phyloP scores from a whole-genome alignment of 2,888 invertebrate genomes.

The Ischnura elegans region DNA sequence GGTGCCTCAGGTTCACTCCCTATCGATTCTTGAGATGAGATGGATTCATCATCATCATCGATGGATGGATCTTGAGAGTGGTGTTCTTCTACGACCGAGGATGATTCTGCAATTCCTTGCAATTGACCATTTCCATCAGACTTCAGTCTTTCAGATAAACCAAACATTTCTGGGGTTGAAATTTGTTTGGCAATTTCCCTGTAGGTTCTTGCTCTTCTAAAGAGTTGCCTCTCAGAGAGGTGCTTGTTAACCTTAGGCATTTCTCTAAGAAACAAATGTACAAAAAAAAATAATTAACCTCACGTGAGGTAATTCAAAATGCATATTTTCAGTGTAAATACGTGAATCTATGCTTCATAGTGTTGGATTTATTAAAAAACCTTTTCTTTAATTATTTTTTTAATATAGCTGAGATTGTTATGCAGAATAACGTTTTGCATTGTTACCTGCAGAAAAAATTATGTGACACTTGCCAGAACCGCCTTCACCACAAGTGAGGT shows the following conservation, averaged over 20 bases:
- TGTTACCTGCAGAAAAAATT: no score
- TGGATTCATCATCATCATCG: background rate
- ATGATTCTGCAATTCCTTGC: background rate
- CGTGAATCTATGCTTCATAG: no score
- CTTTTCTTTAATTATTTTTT: no score
- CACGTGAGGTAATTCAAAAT: no score
- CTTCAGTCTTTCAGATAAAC: background rate
- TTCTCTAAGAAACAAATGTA: background rate
- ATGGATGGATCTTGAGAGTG: background rate
- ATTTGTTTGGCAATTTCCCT: background rate
- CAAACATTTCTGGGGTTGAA: background rate
- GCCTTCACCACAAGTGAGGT: no score
- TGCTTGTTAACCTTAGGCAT: background rate
- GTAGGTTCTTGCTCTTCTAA: background rate
- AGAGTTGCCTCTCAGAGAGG: background rate
- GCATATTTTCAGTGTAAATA: no score
- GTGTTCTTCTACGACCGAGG: background rate
- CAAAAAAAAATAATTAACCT: no score
- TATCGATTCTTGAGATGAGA: background rate
- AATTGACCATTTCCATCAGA: background rate
- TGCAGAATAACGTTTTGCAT: no score
- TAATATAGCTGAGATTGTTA: no score
- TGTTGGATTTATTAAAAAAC: no score
- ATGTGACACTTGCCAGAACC: no score
- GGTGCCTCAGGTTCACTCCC: background rate